Base-by-base conservation (phyloP, 1,140 invertebrate species). In the Meloidogyne hapla region DNA sequence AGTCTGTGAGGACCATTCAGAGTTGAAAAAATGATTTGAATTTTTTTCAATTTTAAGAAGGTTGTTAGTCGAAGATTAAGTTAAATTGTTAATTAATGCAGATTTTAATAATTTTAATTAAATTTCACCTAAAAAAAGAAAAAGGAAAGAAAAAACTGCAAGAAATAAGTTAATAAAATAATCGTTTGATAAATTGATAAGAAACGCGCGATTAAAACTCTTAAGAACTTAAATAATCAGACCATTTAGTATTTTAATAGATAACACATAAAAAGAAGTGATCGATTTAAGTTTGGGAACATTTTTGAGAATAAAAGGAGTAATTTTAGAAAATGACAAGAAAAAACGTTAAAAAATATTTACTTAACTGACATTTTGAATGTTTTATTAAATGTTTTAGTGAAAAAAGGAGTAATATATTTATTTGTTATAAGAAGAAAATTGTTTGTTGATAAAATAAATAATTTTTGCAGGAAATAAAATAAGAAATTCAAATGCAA, bases 1-100 rank as follows among this genome's bases (percentile, higher is more conserved):
- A 62, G 18, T 81, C 81, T 40, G 76, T 77, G 23, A 83, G 75
- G 40, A 83, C 82, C 82, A 83, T 83, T 56, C 2, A 56, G 6
- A 42, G 12, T 18, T 1, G 13, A 42, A 42, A 48, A 48, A 18
- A 48, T 18, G 45, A 18, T 48, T 48, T 18, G 2, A 18, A 42
- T 12, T 42, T 42, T 12, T 12, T 42, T 42, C 9, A 38, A 42
- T 45, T 56, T 56, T 15, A 56, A n/a, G n/a, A 56, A n/a, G 6
- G 33, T 33, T 33, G 33, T 33, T 33, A 33, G 33, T 33, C 9
- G 33, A 33, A 33, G 4, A n/a, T n/a, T 6, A 45, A 56, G 18
- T 8, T 6, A 56, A 56, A 21, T n/a, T n/a, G n/a, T n/a, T n/a
- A n/a, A n/a, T n/a, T 56, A n/a, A 56, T 56, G 48, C n/a, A 15